phyloP scores from a whole-genome alignment of 2,797 vertebrate species.

The Delichon dasypus region DNA sequence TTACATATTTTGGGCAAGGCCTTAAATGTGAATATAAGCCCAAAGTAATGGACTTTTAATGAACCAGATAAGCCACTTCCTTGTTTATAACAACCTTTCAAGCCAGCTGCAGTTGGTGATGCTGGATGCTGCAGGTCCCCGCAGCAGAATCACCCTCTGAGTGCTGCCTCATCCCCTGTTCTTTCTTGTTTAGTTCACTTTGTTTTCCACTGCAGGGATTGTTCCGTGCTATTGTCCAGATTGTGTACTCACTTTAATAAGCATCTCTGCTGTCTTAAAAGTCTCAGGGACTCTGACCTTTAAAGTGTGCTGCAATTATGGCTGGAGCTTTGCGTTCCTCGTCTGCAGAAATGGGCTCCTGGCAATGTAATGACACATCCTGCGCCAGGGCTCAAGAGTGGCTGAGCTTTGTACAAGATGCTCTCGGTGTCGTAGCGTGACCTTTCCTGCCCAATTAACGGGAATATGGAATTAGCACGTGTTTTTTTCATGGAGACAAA shows the following conservation, averaged over 20 bases:
- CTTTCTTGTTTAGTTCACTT: background rate
- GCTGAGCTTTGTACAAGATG: slow-evolving; percentile 9
- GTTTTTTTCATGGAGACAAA: slow-evolving; percentile 38
- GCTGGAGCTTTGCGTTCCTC: slow-evolving; percentile 65
- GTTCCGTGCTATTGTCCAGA: slow-evolving; percentile 4
- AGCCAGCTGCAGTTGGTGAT: background rate
- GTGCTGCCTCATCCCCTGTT: background rate
- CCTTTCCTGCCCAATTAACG: slow-evolving; percentile 72
- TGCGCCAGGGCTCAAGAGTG: background rate
- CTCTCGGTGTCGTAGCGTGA: slow-evolving; percentile 18
- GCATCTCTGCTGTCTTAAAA: slow-evolving; percentile 27
- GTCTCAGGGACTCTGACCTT: slow-evolving; percentile 75
- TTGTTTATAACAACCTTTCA: background rate
- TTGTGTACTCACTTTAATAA: slow-evolving; percentile 42
- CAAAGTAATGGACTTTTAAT: background rate
- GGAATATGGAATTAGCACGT: slow-evolving; percentile 26
- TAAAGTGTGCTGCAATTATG: slow-evolving; percentile 70
- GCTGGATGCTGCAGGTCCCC: background rate
- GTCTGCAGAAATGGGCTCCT: slow-evolving; percentile 65
- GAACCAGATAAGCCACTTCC: background rate
- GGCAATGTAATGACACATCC: slow-evolving; percentile 65
- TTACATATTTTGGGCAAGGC: background rate
- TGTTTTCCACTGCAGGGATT: background rate
- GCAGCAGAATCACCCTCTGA: background rate
- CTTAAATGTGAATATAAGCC: background rate